Percentiles rank a stretch among this genome's conserved stretches.
Evolutionary conservation across 2,888 invertebrate species (phyloP).

Genomic region (Anarsia innoxiella): DNA sequence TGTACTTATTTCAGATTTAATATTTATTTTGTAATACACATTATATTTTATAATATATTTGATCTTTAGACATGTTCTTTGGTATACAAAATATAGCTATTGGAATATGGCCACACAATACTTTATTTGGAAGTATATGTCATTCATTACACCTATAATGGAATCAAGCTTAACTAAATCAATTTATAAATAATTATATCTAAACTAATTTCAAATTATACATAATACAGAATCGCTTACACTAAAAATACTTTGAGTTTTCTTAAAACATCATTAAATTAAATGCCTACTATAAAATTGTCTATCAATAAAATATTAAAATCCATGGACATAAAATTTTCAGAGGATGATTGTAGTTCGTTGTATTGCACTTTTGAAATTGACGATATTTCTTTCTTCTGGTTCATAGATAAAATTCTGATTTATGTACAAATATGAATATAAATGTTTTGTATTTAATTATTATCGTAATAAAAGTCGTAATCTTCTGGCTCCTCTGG

Average conservation of each 20-base stretch:
- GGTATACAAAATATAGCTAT: slow-evolving; percentile 64
- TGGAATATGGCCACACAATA: slow-evolving; percentile 57
- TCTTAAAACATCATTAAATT: too few relatives aligned
- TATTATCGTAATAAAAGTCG: slow-evolving; percentile 87
- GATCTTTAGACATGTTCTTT: slow-evolving; percentile 64
- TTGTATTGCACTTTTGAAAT: slow-evolving; percentile 12
- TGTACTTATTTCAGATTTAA: slow-evolving; percentile 29
- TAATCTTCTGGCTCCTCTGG: slow-evolving; percentile 95
- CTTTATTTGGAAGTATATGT: slow-evolving; percentile 44
- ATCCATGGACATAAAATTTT: neutral
- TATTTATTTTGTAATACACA: slow-evolving; percentile 42
- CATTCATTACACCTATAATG: slow-evolving; percentile 7
- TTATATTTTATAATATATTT: slow-evolving; percentile 51
- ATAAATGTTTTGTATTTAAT: slow-evolving; percentile 47
- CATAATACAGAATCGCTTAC: neutral
- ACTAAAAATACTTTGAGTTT: slow-evolving; percentile 12
- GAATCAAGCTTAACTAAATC: slow-evolving; percentile 3
- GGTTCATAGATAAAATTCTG: too few relatives aligned
- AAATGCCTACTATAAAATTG: too few relatives aligned
- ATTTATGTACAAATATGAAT: neutral
- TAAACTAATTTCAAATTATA: slow-evolving; percentile 5
- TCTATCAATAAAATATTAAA: neutral
- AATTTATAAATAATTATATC: slow-evolving; percentile 3
- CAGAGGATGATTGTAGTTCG: neutral
- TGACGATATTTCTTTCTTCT: slow-evolving; percentile 6